A percentile compares a stretch with the other conserved stretches of the same genome.
These are phyloP conservation scores for Xerus rutilus DNA, from an alignment of 2,797 vertebrate genomes.

Conservation along the genomic window DNA sequence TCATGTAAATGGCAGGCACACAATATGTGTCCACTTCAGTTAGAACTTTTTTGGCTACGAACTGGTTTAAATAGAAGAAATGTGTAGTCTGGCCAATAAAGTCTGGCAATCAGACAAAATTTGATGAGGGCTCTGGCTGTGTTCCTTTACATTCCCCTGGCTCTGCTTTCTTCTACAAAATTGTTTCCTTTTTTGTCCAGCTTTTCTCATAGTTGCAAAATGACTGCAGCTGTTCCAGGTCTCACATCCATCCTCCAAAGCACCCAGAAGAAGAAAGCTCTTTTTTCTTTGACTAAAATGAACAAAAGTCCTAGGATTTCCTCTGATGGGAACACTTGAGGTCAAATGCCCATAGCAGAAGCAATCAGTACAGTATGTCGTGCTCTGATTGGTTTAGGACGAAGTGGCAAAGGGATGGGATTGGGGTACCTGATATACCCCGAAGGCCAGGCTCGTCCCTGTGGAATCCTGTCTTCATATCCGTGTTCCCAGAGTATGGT, in stretches of 20 bases:
- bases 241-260: neutral
- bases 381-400: neutral
- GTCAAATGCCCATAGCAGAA: neutral
- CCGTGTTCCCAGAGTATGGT: neutral
- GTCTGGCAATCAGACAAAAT: neutral
- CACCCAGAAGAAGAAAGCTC: neutral
- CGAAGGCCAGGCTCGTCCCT: neutral
- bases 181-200: neutral
- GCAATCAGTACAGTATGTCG: neutral
- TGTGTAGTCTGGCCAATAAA: neutral
- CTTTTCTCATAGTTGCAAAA: neutral
- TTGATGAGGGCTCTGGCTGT: neutral
- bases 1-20: neutral
- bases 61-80: slow-evolving; percentile 20
- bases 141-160: neutral
- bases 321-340: neutral
- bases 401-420: neutral
- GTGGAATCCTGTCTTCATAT: neutral
- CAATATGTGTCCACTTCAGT: neutral
- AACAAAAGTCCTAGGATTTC: neutral
- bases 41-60: neutral
- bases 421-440: neutral
- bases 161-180: neutral
- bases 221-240: neutral
- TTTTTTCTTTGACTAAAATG: neutral